A percentile compares a stretch with the other conserved stretches of the same genome.
These are phyloP conservation scores for Acanthurus leucopareius DNA, from an alignment of 2,797 vertebrate species.

Conservation along the genomic window DNA sequence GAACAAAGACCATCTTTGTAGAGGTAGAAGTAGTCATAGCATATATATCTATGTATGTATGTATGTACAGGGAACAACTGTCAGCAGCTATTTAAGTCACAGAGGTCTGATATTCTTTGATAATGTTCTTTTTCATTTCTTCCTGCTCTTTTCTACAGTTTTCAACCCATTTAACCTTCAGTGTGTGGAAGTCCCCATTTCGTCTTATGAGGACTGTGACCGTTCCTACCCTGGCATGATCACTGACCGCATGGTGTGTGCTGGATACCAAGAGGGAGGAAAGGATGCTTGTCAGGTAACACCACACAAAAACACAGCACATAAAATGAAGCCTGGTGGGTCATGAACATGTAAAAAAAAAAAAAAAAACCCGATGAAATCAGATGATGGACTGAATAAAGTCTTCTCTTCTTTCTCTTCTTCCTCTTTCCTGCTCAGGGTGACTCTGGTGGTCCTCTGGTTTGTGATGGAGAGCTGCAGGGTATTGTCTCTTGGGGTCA, in stretches of 20 bases:
- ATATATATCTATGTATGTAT: too few relatives aligned
- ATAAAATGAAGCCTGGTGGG: background rate
- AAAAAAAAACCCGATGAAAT: background rate
- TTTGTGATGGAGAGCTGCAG: slow-evolving; percentile 87
- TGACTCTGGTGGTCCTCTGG: slow-evolving; percentile 90
- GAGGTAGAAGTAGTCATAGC: too few relatives aligned
- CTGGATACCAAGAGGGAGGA: slow-evolving; percentile 84
- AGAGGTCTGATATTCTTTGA: background rate
- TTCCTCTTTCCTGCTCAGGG: slow-evolving; percentile 71
- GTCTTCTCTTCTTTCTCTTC: background rate
- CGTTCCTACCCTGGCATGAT: slow-evolving; percentile 80
- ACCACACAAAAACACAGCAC: slow-evolving; percentile 7
- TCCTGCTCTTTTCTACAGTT: slow-evolving; percentile 64
- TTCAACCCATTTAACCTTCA: slow-evolving; percentile 85
- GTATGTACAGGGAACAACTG: too few relatives aligned
- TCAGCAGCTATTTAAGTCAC: too few relatives aligned
- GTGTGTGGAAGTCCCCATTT: slow-evolving; percentile 82
- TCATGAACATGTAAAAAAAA: background rate
- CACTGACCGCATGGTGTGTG: slow-evolving; percentile 84
- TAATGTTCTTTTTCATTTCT: background rate
- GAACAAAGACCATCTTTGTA: too few relatives aligned
- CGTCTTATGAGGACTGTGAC: slow-evolving; percentile 74
- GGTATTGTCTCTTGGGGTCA: slow-evolving; percentile 92
- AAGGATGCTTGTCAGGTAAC: slow-evolving; percentile 86
- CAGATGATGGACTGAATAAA: slow-evolving; percentile 7